Evolutionary conservation across 2,888 invertebrate genomes (phyloP), one percentile per base, ranked within the genome.

Genomic region (Amphiduros pacificus): DNA sequence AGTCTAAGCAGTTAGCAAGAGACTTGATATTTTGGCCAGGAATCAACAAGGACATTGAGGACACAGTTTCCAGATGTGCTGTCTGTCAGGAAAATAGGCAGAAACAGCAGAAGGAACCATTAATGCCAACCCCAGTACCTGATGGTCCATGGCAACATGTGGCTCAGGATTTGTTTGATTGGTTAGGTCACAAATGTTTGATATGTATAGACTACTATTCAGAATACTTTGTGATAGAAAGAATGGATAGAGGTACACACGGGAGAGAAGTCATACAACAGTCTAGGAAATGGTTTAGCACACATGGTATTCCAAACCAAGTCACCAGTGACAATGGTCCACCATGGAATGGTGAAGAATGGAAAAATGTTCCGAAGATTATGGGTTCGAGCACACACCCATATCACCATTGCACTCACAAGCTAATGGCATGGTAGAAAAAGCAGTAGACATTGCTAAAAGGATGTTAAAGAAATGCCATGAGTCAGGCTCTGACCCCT

Each of bases 301-400:
- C 44, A 20, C 63, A 64, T 50, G 64, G 65, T 2, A 65, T 65
- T 4, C 55, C 60, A 26, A 27, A 32, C 2, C 44, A 32, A 17
- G 9, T 65, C 1, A 58, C 55, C 9, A 51, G 40, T 40, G 64
- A 65, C 27, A 61, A 65, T 51, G 64, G 59, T 1, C 64, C 65
- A 20, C 61, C 60, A 48, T 64, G 24, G n/a, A 65, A 65, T 28
- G 28, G 62, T 14, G 11, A 26, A 27, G 53, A 64, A 41, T 64
- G 24, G 22, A 32, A 32, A 41, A 27, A 52, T n/a, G 63, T 58
- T 57, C 62, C 5, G 11, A 17, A 40, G 4, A 28, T 4, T 63
- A 51, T 28, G 58, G 44, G 14, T 63, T 64, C 29, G 28, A n/a
- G 20, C 56, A 52, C 27, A 58, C 28, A 22, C 9, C 48, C 3